Evolutionary conservation across 2,888 invertebrate genomes (phyloP).

Genomic region (Drosophila mimetica): DNA sequence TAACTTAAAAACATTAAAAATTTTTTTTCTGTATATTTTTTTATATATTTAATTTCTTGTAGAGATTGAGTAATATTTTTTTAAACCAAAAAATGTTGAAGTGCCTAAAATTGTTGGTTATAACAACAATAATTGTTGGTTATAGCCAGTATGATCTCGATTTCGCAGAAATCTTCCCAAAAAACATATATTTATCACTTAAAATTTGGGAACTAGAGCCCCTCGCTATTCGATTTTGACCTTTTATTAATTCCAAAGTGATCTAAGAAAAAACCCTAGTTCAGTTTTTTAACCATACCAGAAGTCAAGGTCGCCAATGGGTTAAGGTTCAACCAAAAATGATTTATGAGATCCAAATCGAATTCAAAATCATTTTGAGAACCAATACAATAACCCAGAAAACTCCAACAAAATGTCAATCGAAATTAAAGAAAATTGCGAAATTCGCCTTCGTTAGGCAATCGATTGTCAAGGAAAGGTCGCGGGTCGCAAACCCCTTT

Average conservation of each 20-base stretch:
- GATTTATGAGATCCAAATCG: conserved; percentile 57
- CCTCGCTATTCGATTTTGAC: background rate
- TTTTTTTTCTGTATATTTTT: too few species aligned
- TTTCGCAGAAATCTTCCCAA: too few species aligned
- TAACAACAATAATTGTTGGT: too few species aligned
- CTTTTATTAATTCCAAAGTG: background rate
- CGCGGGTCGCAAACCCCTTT: conserved; percentile 43
- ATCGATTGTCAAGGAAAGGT: conserved; percentile 58
- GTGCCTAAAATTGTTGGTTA: too few species aligned
- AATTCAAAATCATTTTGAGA: conserved; percentile 68
- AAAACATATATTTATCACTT: too few species aligned
- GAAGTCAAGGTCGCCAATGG: background rate
- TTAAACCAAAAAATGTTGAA: too few species aligned
- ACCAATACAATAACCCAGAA: conserved; percentile 47
- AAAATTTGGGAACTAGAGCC: background rate
- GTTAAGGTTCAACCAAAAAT: conserved; percentile 24
- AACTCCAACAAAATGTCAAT: conserved; percentile 50
- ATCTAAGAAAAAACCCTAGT: background rate
- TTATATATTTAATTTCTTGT: too few species aligned
- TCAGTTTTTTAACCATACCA: background rate
- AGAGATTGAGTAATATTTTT: too few species aligned
- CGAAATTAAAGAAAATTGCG: conserved; percentile 60
- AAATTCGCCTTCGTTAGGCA: conserved; percentile 59
- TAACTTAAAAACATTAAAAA: too few species aligned
- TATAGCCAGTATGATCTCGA: too few species aligned